phyloP scores from a whole-genome alignment of 2,888 invertebrate species.

The Melanotus villosus region DNA sequence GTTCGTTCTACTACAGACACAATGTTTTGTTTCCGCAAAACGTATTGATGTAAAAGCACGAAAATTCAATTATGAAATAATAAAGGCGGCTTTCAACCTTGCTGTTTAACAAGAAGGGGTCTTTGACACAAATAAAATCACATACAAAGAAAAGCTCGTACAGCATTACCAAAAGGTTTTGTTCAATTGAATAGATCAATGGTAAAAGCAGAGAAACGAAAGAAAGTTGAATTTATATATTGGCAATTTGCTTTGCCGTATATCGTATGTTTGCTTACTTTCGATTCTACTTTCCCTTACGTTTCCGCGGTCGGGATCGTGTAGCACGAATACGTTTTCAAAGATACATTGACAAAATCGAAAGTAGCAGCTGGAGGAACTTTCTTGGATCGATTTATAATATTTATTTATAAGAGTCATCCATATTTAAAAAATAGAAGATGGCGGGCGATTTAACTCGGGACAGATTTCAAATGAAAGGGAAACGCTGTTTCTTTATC shows the following conservation, averaged over 20 bases:
- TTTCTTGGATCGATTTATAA: no score
- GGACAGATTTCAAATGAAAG: no score
- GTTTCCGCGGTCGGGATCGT: no score
- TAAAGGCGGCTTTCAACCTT: conserved; percentile 3
- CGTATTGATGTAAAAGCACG: conserved; percentile 16
- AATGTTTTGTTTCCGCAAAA: conserved; percentile 7
- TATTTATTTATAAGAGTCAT: no score
- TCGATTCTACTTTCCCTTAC: no score
- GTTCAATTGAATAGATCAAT: conserved; percentile 16
- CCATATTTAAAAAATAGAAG: no score
- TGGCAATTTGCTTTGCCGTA: background rate
- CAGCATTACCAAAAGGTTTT: conserved; percentile 1
- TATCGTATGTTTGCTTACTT: background rate
- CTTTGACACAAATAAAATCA: background rate
- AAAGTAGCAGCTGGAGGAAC: no score
- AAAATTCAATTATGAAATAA: conserved; percentile 24
- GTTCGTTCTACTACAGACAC: background rate
- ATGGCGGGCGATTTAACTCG: no score
- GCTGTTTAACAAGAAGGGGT: conserved; percentile 13
- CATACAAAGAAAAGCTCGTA: conserved; percentile 20
- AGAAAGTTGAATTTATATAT: conserved; percentile 13
- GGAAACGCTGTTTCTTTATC: no score
- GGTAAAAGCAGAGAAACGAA: background rate
- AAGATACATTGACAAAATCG: no score
- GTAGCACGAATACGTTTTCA: no score